Evolutionary conservation across 2,797 vertebrate genomes (phyloP).

Genomic region (Carcharodon carcharias): DNA sequence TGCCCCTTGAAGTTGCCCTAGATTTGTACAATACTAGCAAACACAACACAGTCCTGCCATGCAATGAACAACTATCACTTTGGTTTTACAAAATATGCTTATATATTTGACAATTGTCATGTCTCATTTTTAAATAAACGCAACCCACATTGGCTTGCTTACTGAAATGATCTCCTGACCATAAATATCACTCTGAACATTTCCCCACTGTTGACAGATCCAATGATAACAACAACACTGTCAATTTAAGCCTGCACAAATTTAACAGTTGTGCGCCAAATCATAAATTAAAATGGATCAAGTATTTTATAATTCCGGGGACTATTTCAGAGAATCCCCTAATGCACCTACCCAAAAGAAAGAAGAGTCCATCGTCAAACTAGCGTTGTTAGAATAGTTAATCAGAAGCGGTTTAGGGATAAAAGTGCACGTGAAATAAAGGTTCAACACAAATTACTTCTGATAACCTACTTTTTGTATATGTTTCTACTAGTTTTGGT

Average conservation of each 20-base stretch:
- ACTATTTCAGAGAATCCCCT: background rate
- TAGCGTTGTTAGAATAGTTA: background rate
- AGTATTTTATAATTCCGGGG: background rate
- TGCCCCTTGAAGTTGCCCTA: background rate
- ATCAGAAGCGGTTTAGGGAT: background rate
- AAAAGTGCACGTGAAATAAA: background rate
- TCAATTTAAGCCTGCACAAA: background rate
- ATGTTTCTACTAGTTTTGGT: background rate
- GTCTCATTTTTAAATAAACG: background rate
- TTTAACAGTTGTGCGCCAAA: background rate
- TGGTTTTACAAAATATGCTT: background rate
- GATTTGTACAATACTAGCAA: background rate
- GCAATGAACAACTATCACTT: background rate
- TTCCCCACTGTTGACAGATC: background rate
- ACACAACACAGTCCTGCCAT: background rate
- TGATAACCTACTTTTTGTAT: background rate
- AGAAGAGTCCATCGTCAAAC: background rate
- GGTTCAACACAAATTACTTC: background rate
- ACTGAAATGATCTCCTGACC: background rate
- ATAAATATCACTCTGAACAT: background rate
- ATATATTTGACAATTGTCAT: background rate
- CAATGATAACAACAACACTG: background rate
- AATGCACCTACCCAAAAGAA: background rate
- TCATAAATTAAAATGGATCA: background rate
- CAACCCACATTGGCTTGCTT: background rate